A percentile compares a stretch with the other conserved stretches of the same genome.
phyloP scores from a whole-genome alignment of 2,113 vertebrate species.

The Psittacara wagleri region DNA sequence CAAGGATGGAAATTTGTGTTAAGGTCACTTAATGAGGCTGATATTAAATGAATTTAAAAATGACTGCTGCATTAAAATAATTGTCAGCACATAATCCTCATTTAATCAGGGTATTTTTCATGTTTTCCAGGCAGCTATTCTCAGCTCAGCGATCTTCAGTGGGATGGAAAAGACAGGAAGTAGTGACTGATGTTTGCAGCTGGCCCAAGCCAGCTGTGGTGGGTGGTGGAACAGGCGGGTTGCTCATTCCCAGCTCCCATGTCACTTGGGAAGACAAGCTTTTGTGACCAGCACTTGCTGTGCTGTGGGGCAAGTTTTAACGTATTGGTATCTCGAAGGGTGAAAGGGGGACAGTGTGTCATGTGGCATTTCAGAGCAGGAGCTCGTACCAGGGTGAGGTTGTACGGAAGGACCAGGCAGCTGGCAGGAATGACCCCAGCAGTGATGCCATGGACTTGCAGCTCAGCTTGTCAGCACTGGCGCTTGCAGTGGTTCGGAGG shows the following conservation, averaged over 20 bases:
- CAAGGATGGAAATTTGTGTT: background rate
- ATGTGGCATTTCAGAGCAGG: background rate
- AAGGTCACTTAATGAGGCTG: background rate
- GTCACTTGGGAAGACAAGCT: background rate
- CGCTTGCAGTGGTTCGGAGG: fast-evolving
- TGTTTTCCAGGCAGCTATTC: background rate
- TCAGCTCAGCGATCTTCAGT: background rate
- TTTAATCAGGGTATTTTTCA: background rate
- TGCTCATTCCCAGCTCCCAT: background rate
- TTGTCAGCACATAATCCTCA: background rate
- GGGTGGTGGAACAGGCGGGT: background rate
- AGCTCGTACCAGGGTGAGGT: fast-evolving
- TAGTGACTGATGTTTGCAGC: background rate
- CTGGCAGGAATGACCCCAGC: background rate
- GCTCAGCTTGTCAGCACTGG: too few species aligned
- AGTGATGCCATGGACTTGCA: too few species aligned
- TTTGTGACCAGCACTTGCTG: fast-evolving
- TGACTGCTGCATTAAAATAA: background rate
- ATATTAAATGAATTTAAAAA: background rate
- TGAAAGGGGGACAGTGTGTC: background rate
- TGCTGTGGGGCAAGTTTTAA: background rate
- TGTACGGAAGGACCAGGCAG: background rate
- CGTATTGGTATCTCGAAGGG: fast-evolving
- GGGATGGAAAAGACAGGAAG: background rate
- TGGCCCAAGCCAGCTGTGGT: background rate